Percentiles rank a stretch among this genome's conserved stretches.
These are phyloP conservation scores for Mesoligia furuncula DNA, from an alignment of 2,888 invertebrate genomes.

Conservation along the genomic window DNA sequence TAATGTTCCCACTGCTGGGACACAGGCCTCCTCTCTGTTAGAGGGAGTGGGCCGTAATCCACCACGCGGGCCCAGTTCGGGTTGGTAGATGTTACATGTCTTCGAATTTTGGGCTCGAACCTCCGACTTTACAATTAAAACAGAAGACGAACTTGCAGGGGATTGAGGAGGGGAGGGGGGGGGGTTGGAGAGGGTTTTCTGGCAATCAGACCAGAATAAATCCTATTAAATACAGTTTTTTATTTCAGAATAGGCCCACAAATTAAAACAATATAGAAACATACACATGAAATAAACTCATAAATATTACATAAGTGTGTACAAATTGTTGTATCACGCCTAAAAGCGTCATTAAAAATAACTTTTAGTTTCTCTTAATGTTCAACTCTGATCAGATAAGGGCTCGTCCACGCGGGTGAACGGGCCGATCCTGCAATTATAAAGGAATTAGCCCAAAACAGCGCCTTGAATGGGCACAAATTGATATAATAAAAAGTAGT, in stretches of 20 bases:
- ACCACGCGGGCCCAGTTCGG: too few species aligned
- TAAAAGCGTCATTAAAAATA: constrained; percentile 76
- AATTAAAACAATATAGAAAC: constrained; percentile 12
- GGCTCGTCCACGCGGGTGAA: constrained; percentile 79
- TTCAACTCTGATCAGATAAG: constrained; percentile 83
- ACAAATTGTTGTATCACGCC: constrained; percentile 72
- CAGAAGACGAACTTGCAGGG: too few species aligned
- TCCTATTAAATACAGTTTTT: not conserved
- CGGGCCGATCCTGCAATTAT: constrained; percentile 88
- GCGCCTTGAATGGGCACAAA: constrained; percentile 89
- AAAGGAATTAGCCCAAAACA: constrained; percentile 89
- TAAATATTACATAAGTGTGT: constrained; percentile 64
- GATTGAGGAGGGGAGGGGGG: too few species aligned
- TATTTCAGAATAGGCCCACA: not conserved
- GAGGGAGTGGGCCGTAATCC: too few species aligned
- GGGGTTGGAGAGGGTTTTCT: too few species aligned
- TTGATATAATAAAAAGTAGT: constrained; percentile 90
- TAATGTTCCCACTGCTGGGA: too few species aligned
- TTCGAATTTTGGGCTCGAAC: too few species aligned
- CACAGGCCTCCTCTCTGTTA: too few species aligned
- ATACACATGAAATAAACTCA: constrained; percentile 49
- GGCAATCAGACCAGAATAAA: too few species aligned
- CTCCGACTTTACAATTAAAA: too few species aligned
- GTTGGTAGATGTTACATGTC: too few species aligned
- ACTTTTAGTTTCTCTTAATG: constrained; percentile 81